These are phyloP conservation scores for Microchrysa polita DNA, from an alignment of 2,888 invertebrate genomes.

Conservation along the genomic window DNA sequence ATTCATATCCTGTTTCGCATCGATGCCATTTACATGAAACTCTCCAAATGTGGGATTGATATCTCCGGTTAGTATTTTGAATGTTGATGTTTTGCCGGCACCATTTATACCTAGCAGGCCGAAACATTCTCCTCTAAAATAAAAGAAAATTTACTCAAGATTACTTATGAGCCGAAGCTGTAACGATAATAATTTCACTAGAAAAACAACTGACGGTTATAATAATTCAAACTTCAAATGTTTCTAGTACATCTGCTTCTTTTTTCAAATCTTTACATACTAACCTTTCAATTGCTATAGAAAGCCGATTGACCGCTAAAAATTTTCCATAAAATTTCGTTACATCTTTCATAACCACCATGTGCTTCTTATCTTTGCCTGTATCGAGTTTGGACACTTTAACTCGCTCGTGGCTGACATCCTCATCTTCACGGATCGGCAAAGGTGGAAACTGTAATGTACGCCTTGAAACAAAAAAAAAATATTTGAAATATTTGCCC, in stretches of 20 bases:
- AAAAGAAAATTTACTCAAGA: neutral
- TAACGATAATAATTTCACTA: too few species aligned
- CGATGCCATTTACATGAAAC: constrained; percentile 69
- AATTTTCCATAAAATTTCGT: constrained; percentile 76
- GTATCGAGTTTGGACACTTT: constrained; percentile 64
- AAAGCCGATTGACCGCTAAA: constrained; percentile 77
- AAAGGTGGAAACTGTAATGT: neutral
- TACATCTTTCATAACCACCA: constrained; percentile 68
- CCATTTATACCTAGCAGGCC: constrained; percentile 81
- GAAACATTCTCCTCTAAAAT: constrained; percentile 72
- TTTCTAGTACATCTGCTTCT: too few species aligned
- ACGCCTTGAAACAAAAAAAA: neutral
- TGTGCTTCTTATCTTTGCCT: constrained; percentile 62
- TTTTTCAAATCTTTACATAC: neutral
- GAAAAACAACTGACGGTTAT: too few species aligned
- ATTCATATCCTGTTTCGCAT: constrained; percentile 65
- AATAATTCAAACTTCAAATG: too few species aligned
- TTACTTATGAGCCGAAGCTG: neutral
- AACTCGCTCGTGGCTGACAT: constrained; percentile 68
- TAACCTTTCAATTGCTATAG: constrained; percentile 60
- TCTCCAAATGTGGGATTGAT: constrained; percentile 73
- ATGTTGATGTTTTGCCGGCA: constrained; percentile 83
- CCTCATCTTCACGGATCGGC: constrained; percentile 63
- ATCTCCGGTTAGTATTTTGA: constrained; percentile 85
- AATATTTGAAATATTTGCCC: too few species aligned